A percentile compares a stretch with the other conserved stretches of the same genome.
Evolutionary conservation across 2,888 invertebrate genomes (phyloP).

Genomic region (Dioctria rufipes): DNA sequence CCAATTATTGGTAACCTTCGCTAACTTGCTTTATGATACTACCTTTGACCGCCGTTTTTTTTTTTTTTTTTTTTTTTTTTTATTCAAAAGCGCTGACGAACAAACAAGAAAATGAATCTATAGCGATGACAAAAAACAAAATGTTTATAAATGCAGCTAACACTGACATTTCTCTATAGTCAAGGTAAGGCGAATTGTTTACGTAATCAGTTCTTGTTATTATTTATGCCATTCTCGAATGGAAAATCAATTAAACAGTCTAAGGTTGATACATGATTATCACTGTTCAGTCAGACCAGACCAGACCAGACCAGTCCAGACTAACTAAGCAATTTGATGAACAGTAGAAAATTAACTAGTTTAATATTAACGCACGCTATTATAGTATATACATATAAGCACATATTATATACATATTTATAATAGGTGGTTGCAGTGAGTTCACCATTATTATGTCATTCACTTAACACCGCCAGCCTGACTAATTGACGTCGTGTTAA

Average conservation of each 20-base stretch:
- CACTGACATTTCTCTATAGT: conserved; percentile 35
- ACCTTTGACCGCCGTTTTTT: background rate
- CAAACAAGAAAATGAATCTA: conserved; percentile 6
- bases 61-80: background rate
- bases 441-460: conserved; percentile 35
- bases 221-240: conserved; percentile 39
- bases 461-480: conserved; percentile 31
- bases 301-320: background rate
- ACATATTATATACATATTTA: no score
- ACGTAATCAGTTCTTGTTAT: conserved; percentile 42
- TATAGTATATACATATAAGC: no score
- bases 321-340: no score
- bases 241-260: conserved; percentile 4
- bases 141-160: conserved; percentile 15
- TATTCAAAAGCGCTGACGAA: conserved; percentile 20
- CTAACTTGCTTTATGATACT: conserved; percentile 1
- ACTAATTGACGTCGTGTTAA: conserved; percentile 37
- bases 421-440: conserved; percentile 2
- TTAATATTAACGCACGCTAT: no score
- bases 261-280: background rate
- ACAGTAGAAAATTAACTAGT: no score
- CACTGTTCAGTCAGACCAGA: background rate
- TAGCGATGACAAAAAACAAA: conserved; percentile 34
- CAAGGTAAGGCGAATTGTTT: conserved; percentile 29
- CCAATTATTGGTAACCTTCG: conserved; percentile 46